Percentiles rank a stretch among this genome's conserved stretches.
Conservation (phyloP, 2,797 vertebrate species). For the Mormyrus proboscirostris region DNA sequence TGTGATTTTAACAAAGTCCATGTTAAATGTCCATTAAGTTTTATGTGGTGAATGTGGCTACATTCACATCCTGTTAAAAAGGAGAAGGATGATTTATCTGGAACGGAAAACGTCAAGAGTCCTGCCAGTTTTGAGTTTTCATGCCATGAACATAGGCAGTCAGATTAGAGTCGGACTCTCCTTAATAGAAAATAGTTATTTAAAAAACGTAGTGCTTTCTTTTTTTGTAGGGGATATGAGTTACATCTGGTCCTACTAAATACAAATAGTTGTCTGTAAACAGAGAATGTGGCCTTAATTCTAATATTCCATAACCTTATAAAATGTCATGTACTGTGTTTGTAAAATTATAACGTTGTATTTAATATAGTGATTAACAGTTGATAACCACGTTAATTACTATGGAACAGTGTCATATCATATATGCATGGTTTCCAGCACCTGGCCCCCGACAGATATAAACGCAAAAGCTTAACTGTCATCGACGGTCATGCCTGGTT, state of each 20-base stretch:
- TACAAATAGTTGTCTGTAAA: background rate
- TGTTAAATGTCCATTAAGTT: background rate
- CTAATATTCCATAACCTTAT: background rate
- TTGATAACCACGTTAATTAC: background rate
- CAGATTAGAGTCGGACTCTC: background rate
- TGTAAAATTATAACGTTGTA: background rate
- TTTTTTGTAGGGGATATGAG: background rate
- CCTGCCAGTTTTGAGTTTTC: constrained; percentile 17
- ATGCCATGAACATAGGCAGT: background rate
- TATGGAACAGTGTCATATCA: background rate
- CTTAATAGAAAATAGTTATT: constrained; percentile 10
- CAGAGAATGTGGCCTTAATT: background rate
- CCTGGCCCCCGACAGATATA: background rate
- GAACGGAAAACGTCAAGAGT: background rate
- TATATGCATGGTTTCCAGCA: background rate
- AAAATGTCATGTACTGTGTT: background rate
- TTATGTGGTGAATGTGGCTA: background rate
- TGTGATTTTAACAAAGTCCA: constrained; percentile 18
- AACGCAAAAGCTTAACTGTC: background rate
- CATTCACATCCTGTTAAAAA: constrained; percentile 17
- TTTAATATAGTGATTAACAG: background rate
- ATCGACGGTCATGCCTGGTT: background rate
- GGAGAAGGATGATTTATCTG: constrained; percentile 20
- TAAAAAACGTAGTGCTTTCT: background rate
- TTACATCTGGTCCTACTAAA: background rate